Evolutionary conservation across 2,113 vertebrate genomes (phyloP), one percentile per base, ranked within the genome.

Genomic region (Oxyura jamaicensis): DNA sequence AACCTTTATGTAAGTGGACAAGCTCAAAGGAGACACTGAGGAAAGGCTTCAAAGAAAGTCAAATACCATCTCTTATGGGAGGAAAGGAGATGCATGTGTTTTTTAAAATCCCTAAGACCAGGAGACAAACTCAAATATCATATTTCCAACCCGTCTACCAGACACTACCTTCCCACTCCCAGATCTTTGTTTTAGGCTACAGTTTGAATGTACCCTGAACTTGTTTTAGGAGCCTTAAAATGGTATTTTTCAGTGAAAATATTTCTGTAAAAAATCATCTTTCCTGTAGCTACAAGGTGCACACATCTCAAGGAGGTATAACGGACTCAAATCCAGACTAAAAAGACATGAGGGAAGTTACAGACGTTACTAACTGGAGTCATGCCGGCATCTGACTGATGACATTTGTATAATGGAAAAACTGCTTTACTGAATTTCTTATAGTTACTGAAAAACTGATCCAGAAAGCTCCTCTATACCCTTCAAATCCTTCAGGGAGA

Each of bases 111-210:
- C 59, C 11, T 14, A 60, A 75, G 42, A 79, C 23, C 53, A 91
- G 56, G 67, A 90, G 8, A 58, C 75, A 85, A 90, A 88, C 35
- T 68, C 76, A 79, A 36, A 23, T 52, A 42, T 20, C 10, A 13
- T 46, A 28, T 16, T 8, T 31, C n/a, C 41, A 36, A 26, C 31
- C 41, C n/a, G 21, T 50, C 42, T 76, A 86, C 73, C 33, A 75
- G 69, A 46, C n/a, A 66, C 13, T 36, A 46, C 21, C 55, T 74
- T 83, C 65, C 82, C 31, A 90, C 23, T 83, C 55, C 56, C 44
- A 22, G 62, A 83, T 67, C 59, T 77, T 48, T 92, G 48, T 79
- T 76, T 94, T 48, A 79, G 79, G 67, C 66, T 72, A 63, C 36
- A 50, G 28, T 8, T 6, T 53, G 72, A 93, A 88, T 26, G 19